Percentiles rank a stretch among this genome's conserved stretches.
Evolutionary conservation across 2,797 vertebrate genomes (phyloP).

Genomic region (Heterohyrax brucei): DNA sequence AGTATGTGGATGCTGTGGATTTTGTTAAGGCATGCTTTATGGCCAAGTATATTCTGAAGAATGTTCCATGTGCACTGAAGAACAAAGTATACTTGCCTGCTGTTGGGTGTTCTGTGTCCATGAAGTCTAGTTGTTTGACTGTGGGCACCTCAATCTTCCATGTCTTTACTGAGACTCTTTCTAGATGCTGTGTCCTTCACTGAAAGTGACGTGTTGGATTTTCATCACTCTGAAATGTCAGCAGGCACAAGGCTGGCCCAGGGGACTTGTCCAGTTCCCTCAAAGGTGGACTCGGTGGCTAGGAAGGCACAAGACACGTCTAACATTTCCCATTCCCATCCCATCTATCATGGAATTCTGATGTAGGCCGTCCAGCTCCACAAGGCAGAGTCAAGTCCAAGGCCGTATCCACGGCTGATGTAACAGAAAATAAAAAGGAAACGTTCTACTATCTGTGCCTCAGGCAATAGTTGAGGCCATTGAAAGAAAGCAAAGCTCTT

Average conservation of each 20-base stretch:
- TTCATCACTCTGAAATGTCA: slow-evolving; percentile 18
- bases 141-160: too few species aligned
- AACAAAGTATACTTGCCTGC: too few species aligned
- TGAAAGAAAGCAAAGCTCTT: slow-evolving; percentile 33
- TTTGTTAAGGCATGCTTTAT: too few species aligned
- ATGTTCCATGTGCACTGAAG: too few species aligned
- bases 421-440: neutral
- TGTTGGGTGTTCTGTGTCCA: too few species aligned
- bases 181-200: too few species aligned
- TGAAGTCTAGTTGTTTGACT: too few species aligned
- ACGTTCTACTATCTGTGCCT: neutral
- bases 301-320: neutral
- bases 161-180: too few species aligned
- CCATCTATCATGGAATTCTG: neutral
- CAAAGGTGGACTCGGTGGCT: neutral
- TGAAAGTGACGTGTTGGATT: too few species aligned
- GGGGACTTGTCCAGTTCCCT: neutral
- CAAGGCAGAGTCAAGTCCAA: neutral
- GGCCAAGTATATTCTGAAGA: too few species aligned
- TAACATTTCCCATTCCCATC: neutral
- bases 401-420: neutral
- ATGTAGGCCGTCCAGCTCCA: neutral
- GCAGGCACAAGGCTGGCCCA: neutral
- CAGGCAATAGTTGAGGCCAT: neutral
- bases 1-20: too few species aligned